These are phyloP conservation scores for Trisateles emortualis DNA, from an alignment of 2,888 invertebrate species.

Conservation along the genomic window DNA sequence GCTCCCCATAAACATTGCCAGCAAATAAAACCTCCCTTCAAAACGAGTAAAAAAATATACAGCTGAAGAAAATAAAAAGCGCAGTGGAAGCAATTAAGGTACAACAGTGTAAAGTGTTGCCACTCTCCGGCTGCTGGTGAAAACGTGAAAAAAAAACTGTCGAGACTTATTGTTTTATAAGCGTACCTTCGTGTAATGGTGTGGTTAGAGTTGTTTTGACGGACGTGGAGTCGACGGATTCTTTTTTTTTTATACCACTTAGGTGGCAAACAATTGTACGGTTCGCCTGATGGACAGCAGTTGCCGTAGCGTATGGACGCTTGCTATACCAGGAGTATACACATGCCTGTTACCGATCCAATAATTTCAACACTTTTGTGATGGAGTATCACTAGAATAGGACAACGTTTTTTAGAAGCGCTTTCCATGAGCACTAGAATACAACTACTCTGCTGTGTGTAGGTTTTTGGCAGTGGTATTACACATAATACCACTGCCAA, in stretches of 20 bases:
- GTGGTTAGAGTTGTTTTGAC: background rate
- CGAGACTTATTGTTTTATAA: slow-evolving; percentile 38
- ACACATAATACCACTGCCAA: too few relatives aligned
- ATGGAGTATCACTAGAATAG: too few relatives aligned
- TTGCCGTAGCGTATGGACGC: too few relatives aligned
- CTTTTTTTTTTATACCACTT: background rate
- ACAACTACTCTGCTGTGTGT: too few relatives aligned
- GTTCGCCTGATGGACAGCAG: too few relatives aligned
- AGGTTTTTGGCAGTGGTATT: too few relatives aligned
- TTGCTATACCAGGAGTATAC: too few relatives aligned
- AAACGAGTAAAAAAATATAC: slow-evolving; percentile 31
- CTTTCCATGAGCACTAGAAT: too few relatives aligned
- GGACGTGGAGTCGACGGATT: background rate
- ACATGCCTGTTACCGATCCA: too few relatives aligned
- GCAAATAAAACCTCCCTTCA: slow-evolving; percentile 23
- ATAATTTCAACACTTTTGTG: too few relatives aligned
- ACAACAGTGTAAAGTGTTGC: slow-evolving; percentile 51
- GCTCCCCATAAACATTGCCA: slow-evolving; percentile 10
- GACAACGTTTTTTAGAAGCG: too few relatives aligned
- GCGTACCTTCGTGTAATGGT: slow-evolving; percentile 3
- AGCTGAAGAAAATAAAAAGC: slow-evolving; percentile 44
- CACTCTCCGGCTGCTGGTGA: slow-evolving; percentile 38
- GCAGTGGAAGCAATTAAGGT: slow-evolving; percentile 46
- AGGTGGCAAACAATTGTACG: too few relatives aligned
- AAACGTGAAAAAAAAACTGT: slow-evolving; percentile 30